A percentile compares a stretch with the other conserved stretches of the same genome.
These are phyloP conservation scores for Characodon lateralis DNA, from an alignment of 2,797 vertebrate genomes.

Conservation along the genomic window DNA sequence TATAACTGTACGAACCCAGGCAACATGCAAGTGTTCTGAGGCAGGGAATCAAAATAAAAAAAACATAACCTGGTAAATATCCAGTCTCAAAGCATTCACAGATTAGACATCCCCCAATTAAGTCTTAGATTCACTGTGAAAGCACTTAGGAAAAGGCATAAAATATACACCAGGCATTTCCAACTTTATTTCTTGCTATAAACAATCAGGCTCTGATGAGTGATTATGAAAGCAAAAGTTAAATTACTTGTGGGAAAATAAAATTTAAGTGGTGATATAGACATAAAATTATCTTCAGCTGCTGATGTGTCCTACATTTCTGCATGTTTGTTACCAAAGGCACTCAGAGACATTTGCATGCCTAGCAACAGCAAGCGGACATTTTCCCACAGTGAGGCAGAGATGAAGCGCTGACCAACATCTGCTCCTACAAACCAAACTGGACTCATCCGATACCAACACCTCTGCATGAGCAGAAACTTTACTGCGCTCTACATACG, in stretches of 20 bases:
- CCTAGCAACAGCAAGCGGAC: conserved; percentile 17
- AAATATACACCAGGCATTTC: no score
- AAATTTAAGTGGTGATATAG: neutral
- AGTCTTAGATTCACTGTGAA: neutral
- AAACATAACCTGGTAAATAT: conserved; percentile 21
- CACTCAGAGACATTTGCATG: conserved; percentile 10
- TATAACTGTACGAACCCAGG: neutral
- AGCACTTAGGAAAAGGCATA: conserved; percentile 1
- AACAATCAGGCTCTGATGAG: neutral
- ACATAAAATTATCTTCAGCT: neutral
- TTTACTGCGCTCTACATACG: neutral
- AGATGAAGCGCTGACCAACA: conserved; percentile 4
- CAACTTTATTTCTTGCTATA: neutral
- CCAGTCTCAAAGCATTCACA: neutral
- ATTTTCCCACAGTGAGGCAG: conserved; percentile 8
- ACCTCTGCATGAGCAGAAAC: conserved; percentile 3
- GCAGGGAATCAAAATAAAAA: neutral
- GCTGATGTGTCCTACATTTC: conserved; percentile 4
- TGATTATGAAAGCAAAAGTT: neutral
- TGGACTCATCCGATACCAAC: neutral
- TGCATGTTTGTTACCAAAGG: conserved; percentile 3
- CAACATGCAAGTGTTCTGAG: neutral
- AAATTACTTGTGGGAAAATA: neutral
- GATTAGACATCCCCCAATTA: neutral
- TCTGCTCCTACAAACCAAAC: conserved; percentile 16